Evolutionary conservation across 2,797 vertebrate genomes (phyloP).

Genomic region (Mus caroli): DNA sequence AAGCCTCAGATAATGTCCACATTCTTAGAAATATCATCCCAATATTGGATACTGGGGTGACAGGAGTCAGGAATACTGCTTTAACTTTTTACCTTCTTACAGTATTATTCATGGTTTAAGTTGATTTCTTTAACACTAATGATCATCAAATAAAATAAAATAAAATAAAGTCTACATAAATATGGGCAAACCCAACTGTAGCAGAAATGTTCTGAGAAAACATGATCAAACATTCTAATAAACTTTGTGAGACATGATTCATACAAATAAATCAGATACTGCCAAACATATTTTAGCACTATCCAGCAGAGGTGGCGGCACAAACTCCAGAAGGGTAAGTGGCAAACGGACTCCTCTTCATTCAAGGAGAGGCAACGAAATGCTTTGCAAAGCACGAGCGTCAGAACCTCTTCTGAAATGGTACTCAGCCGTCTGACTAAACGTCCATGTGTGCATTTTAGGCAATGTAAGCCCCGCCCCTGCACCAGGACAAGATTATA

Average conservation of each 20-base stretch:
- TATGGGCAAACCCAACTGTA: slow-evolving; percentile 85
- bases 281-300: slow-evolving; percentile 85
- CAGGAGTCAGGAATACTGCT: slow-evolving; percentile 80
- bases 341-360: slow-evolving; percentile 82
- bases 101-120: slow-evolving; percentile 82
- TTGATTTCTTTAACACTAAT: slow-evolving; percentile 80
- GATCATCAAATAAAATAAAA: slow-evolving; percentile 73
- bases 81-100: slow-evolving; percentile 82
- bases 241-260: slow-evolving; percentile 84
- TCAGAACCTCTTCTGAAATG: slow-evolving; percentile 76
- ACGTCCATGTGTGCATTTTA: slow-evolving; percentile 83
- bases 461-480: slow-evolving; percentile 73
- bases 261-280: slow-evolving; percentile 86
- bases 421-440: slow-evolving; percentile 78
- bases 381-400: slow-evolving; percentile 80
- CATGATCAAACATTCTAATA: slow-evolving; percentile 85
- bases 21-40: slow-evolving; percentile 78
- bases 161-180: slow-evolving; percentile 85
- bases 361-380: slow-evolving; percentile 82
- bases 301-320: slow-evolving; percentile 74
- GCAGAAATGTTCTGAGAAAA: slow-evolving; percentile 86
- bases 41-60: slow-evolving; percentile 72
- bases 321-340: slow-evolving; percentile 80
- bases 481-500: slow-evolving; percentile 76
- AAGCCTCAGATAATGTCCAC: slow-evolving; percentile 81